Base-by-base conservation (phyloP, 2,797 vertebrate genomes). In the Danio aesculapii region DNA sequence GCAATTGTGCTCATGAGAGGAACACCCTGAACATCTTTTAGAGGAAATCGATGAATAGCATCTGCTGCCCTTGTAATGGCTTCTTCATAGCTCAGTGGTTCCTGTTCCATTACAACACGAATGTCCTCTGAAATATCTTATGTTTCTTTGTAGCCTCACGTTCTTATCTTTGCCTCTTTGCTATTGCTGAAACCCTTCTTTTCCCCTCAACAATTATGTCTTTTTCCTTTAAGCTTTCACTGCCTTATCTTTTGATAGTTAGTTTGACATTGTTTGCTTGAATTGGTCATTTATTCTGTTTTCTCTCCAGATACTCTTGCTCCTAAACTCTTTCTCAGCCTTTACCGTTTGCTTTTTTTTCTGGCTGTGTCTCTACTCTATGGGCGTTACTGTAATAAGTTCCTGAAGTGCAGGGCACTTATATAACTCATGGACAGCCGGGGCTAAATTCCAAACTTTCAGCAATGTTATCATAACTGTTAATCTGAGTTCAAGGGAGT, bases 1-100 rank as follows among this genome's bases (percentile, higher is more conserved):
- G 94, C 91, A 0, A 96, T 95, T 64, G 55, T 44, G 75, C 1
- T 81, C 95, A 94, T 94, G 55, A 96, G 92, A 16, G 95, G 95
- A 43, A 95, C 5, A 0, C 94, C 93, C 61, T 81, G 84, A 8
- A 95, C 82, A 0, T 86, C 76, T 44, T 83, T 73, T 49, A 96
- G 82, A 16, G 93, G 92, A 86, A 93, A 95, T 21, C 94, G 91
- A 4, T 19, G 62, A 13, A 95, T 46, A 9, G 82, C 57, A 0
- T 16, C 8, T 0, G 11, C 3, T 1, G 93, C 92, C 70, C 76
- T 70, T 75, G 77, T 0, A 6, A 94, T 91, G 61, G 90, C 82
- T 41, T 91, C 81, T 0, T 21, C 72, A 79, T 82, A 93, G 69
- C 87, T 81, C 5, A 90, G 0, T 0, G 58, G 6, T 63, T 82